Percentiles rank a stretch among this genome's conserved stretches.
phyloP scores from a whole-genome alignment of 2,113 vertebrate genomes.

The Ciconia maguari region DNA sequence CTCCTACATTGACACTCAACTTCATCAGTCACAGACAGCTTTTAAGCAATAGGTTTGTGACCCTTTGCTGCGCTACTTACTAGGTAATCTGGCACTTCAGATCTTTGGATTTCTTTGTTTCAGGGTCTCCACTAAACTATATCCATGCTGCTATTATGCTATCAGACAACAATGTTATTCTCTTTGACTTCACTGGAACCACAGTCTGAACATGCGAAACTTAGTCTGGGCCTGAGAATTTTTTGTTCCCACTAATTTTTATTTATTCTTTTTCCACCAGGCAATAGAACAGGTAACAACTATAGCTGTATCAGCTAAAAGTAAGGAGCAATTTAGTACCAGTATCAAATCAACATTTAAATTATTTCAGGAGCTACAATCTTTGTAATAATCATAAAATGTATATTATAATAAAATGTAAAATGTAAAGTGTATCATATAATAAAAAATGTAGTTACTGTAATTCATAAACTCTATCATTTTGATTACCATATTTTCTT shows the following conservation, averaged over 20 bases:
- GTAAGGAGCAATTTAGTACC: background rate
- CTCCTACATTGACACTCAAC: background rate
- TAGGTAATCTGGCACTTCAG: background rate
- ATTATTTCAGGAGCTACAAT: background rate
- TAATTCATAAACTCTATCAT: background rate
- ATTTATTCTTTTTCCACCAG: background rate
- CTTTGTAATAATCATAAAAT: background rate
- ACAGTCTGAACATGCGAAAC: background rate
- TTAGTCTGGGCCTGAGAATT: background rate
- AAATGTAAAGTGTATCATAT: background rate
- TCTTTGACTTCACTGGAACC: background rate
- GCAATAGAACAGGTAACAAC: background rate
- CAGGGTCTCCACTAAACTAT: background rate
- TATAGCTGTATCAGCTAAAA: background rate
- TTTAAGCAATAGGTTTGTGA: background rate
- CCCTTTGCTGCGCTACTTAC: too few species aligned
- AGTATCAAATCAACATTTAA: background rate
- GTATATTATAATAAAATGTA: background rate
- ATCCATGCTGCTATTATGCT: background rate
- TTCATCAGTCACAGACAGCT: background rate
- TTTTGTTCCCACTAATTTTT: background rate
- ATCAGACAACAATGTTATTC: fast-evolving
- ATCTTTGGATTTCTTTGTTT: background rate
- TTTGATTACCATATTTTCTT: background rate
- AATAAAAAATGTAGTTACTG: background rate